Evolutionary conservation across 2,888 invertebrate species (phyloP).

Genomic region (Scaeva pyrastri): DNA sequence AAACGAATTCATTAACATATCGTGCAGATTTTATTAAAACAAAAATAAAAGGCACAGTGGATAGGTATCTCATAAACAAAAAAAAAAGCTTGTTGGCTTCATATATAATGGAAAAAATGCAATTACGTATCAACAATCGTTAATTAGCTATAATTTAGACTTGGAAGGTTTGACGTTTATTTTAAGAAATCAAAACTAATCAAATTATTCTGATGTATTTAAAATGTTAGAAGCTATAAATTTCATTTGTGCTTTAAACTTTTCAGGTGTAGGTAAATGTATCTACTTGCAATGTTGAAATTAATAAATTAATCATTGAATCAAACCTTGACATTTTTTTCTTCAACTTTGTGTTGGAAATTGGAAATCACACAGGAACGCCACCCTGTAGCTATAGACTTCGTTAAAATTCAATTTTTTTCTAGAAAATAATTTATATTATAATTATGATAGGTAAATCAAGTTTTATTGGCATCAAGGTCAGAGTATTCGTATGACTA

Average conservation of each 20-base stretch:
- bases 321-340: not conserved
- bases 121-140: not conserved
- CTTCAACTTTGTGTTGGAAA: not conserved
- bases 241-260: not conserved
- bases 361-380: not conserved
- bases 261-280: no score
- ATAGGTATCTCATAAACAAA: not conserved
- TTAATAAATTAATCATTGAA: not conserved
- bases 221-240: not conserved
- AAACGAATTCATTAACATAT: constrained; percentile 37
- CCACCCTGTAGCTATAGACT: constrained; percentile 3
- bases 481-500: not conserved
- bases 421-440: constrained; percentile 9
- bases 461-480: constrained; percentile 1
- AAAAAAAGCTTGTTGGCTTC: not conserved
- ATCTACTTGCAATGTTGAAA: not conserved
- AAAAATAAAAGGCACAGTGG: not conserved
- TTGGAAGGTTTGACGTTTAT: not conserved
- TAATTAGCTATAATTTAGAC: not conserved
- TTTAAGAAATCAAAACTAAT: not conserved
- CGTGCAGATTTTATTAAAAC: constrained; percentile 37
- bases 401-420: not conserved
- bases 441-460: constrained; percentile 9
- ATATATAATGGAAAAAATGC: constrained; percentile 1
- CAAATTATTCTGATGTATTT: not conserved